Evolutionary conservation across 2,113 vertebrate genomes (phyloP), one percentile per base, ranked within the genome.

Genomic region (Fulmarus glacialis): DNA sequence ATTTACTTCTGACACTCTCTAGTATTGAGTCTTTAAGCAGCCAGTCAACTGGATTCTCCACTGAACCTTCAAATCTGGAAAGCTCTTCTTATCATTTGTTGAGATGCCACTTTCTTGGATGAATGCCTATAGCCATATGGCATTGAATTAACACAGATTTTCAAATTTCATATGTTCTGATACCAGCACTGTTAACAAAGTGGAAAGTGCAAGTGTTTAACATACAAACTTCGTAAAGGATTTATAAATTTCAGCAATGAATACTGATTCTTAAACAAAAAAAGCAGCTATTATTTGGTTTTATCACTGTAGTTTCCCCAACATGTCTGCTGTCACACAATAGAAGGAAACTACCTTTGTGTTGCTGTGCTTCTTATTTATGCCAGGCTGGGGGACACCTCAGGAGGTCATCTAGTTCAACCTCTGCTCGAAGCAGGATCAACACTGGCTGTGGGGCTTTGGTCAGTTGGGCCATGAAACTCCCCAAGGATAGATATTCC

Each of bases 91-190:
- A 83, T 87, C 3, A 24, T 96, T 96, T 91, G 30, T 74, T 93
- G 72, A 93, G 91, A 81, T 95, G 82, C 87, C 72, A 87, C 66
- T 88, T 95, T 89, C 58, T 92, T 97, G 95, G 92, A 94, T 93
- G 82, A 78, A 86, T 81, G 93, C 82, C 95, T 27, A 58, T 55
- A 91, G 77, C 84, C 87, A 96, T 96, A 97, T 97, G 96, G 95
- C 92, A 81, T 68, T 91, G 89, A 96, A 93, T 89, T 97, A 91
- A 79, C 80, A 96, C 59, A 82, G 89, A 96, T 89, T 91, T 93
- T 91, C n/a, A 47, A 62, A 93, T 91, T 96, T 91, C 67, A 42
- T 90, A 63, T 89, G 75, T 89, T 94, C 82, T 82, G n/a, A 87
- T 86, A 87, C 21, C 29, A 64, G 70, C 42, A 83, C 50, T 91